phyloP scores from a whole-genome alignment of 2,888 invertebrate genomes.

The Carpatolechia fugitivella region DNA sequence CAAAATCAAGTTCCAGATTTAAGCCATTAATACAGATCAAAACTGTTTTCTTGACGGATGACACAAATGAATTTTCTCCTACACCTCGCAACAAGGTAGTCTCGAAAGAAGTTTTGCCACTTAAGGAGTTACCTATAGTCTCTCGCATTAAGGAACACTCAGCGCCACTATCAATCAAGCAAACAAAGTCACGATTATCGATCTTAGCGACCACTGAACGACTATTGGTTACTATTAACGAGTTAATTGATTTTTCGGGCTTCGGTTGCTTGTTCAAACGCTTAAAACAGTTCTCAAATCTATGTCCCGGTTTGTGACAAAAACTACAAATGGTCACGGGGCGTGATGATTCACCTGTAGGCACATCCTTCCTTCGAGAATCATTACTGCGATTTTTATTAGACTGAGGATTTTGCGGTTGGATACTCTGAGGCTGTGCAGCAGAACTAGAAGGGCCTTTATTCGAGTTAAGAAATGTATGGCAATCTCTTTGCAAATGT shows the following conservation, averaged over 20 bases:
- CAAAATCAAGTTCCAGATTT: conserved; percentile 6
- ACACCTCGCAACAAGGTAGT: conserved; percentile 8
- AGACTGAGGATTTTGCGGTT: background rate
- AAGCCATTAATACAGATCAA: background rate
- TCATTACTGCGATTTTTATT: background rate
- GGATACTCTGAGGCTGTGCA: background rate
- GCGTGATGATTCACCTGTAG: background rate
- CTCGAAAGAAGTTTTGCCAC: conserved; percentile 1
- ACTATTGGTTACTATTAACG: background rate
- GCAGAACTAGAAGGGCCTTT: background rate
- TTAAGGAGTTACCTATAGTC: conserved; percentile 12
- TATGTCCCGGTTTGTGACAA: conserved; percentile 13
- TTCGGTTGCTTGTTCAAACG: background rate
- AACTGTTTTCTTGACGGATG: background rate
- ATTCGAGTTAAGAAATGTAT: background rate
- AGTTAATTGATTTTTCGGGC: background rate
- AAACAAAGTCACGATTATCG: background rate
- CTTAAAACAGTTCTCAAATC: conserved; percentile 13
- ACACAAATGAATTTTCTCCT: conserved; percentile 1
- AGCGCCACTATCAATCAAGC: conserved; percentile 13
- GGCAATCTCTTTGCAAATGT: conserved; percentile 14
- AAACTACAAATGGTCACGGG: conserved; percentile 1
- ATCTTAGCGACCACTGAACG: background rate
- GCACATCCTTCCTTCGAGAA: background rate
- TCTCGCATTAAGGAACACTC: conserved; percentile 15